These are phyloP conservation scores for Anarsia innoxiella DNA, from an alignment of 2,888 invertebrate species.

Conservation along the genomic window DNA sequence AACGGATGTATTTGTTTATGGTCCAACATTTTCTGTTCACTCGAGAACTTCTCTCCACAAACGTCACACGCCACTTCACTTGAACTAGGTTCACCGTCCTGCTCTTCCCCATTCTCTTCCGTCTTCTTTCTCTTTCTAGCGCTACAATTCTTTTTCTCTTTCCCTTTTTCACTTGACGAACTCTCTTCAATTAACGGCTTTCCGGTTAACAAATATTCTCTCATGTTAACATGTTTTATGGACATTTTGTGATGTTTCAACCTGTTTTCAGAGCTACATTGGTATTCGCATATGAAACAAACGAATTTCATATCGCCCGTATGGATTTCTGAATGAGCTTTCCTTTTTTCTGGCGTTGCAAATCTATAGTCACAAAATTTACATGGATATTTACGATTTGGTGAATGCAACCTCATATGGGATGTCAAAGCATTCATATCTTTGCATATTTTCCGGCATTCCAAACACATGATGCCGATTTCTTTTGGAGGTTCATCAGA, in stretches of 20 bases:
- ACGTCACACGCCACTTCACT: constrained; percentile 50
- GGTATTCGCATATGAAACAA: constrained; percentile 66
- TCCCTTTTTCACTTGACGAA: constrained; percentile 32
- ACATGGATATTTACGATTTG: constrained; percentile 57
- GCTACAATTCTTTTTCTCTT: constrained; percentile 30
- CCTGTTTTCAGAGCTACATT: constrained; percentile 60
- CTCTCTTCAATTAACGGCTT: constrained; percentile 39
- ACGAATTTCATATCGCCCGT: constrained; percentile 68
- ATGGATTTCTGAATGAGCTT: constrained; percentile 54
- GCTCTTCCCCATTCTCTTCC: constrained; percentile 13
- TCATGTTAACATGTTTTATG: constrained; percentile 57
- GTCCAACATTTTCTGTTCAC: constrained; percentile 49
- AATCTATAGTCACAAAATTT: constrained; percentile 67
- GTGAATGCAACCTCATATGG: constrained; percentile 60
- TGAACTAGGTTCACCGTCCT: constrained; percentile 11
- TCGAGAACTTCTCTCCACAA: constrained; percentile 55
- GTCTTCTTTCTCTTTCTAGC: constrained; percentile 35
- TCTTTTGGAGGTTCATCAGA: constrained; percentile 37
- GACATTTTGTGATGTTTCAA: constrained; percentile 56
- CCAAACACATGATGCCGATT: constrained; percentile 54
- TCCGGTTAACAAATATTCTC: constrained; percentile 51
- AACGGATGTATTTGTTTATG: constrained; percentile 68
- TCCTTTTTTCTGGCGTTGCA: constrained; percentile 55
- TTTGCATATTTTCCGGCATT: constrained; percentile 61
- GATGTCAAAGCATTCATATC: constrained; percentile 53